These are phyloP conservation scores for Drosophila stalkeri DNA, from an alignment of 2,888 invertebrate genomes.

Conservation along the genomic window DNA sequence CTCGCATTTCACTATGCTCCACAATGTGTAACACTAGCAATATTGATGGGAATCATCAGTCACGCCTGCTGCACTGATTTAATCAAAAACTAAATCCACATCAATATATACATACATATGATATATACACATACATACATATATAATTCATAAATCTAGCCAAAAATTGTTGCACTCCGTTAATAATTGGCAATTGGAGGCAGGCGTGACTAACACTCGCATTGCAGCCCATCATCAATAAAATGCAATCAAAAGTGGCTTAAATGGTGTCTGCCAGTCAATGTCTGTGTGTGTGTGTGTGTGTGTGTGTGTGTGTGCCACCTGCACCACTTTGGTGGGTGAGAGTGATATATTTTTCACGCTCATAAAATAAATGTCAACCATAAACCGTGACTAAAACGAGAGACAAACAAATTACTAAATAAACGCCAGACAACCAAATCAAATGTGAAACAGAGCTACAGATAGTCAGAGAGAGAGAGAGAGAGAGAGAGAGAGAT, in stretches of 20 bases:
- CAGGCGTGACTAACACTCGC: slow-evolving; percentile 60
- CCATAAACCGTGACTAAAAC: slow-evolving; percentile 76
- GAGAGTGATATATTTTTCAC: slow-evolving; percentile 70
- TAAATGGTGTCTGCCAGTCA: slow-evolving; percentile 39
- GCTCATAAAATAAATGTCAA: slow-evolving; percentile 79
- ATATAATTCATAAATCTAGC: slow-evolving; percentile 34
- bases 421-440: slow-evolving; percentile 64
- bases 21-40: not conserved
- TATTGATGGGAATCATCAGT: slow-evolving; percentile 17
- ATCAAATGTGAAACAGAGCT: slow-evolving; percentile 26
- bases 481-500: not conserved
- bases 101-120: not conserved
- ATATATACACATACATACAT: not conserved
- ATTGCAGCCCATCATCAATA: slow-evolving; percentile 69
- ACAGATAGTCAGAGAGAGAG: not conserved
- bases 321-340: slow-evolving; percentile 33
- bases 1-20: not conserved
- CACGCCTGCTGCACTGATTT: slow-evolving; percentile 53
- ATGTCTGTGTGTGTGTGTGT: not conserved
- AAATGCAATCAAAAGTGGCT: slow-evolving; percentile 73
- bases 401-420: slow-evolving; percentile 75
- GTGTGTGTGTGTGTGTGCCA: slow-evolving; percentile 26
- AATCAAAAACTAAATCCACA: slow-evolving; percentile 49
- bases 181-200: slow-evolving; percentile 44
- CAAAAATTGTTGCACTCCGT: slow-evolving; percentile 50